These are phyloP conservation scores for Acanthurus leucopareius DNA, from an alignment of 2,797 vertebrate species.

Conservation along the genomic window DNA sequence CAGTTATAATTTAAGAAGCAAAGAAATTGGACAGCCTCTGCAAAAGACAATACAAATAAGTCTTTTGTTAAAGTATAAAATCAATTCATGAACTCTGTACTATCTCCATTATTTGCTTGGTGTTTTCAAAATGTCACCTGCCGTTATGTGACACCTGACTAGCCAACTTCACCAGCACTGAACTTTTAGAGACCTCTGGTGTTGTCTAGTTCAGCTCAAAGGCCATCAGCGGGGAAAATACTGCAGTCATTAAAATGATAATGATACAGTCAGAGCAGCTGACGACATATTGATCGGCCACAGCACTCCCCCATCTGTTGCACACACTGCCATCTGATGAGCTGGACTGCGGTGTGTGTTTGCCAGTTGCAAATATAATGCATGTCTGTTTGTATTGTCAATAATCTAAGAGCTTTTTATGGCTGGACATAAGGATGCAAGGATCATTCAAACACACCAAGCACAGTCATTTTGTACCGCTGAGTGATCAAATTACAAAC, in stretches of 20 bases:
- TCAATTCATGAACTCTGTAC: constrained; percentile 44
- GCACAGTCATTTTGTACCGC: constrained; percentile 32
- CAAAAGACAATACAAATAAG: constrained; percentile 32
- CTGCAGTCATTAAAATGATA: constrained; percentile 81
- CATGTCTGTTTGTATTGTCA: constrained; percentile 31
- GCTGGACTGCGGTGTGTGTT: neutral
- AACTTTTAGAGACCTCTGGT: constrained; percentile 63
- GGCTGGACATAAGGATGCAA: constrained; percentile 8
- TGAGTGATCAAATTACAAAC: constrained; percentile 45
- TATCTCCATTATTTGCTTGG: constrained; percentile 37
- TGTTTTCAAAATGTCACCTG: constrained; percentile 60
- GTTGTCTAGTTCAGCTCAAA: constrained; percentile 51
- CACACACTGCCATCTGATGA: constrained; percentile 31
- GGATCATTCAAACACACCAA: constrained; percentile 25
- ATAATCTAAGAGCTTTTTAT: constrained; percentile 49
- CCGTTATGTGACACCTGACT: constrained; percentile 46
- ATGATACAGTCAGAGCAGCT: constrained; percentile 73
- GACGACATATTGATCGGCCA: constrained; percentile 72
- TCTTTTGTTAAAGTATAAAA: constrained; percentile 22
- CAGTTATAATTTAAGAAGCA: constrained; percentile 10
- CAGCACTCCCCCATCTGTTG: constrained; percentile 26
- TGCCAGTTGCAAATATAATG: constrained; percentile 5
- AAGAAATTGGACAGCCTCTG: neutral
- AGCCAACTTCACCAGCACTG: constrained; percentile 37
- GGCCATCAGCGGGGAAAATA: constrained; percentile 72